phyloP scores from a whole-genome alignment of 2,113 vertebrate genomes.

The Chaetodon trifascialis region DNA sequence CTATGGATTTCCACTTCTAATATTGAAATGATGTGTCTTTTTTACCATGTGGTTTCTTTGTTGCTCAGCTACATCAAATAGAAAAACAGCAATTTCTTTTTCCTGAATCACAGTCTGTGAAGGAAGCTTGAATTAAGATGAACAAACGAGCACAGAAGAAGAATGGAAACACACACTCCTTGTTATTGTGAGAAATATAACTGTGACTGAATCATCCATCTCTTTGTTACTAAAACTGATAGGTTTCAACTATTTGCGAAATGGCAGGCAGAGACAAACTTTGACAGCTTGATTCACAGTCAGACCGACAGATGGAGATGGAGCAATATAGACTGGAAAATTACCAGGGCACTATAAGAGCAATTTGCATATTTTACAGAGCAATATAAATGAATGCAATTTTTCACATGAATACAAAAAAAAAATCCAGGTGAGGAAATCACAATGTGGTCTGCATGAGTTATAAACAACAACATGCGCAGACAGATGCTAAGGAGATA shows the following conservation, averaged over 20 bases:
- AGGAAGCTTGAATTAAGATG: slow-evolving; percentile 20
- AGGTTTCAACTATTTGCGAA: slow-evolving; percentile 41
- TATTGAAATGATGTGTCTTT: slow-evolving; percentile 26
- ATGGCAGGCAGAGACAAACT: slow-evolving; percentile 45
- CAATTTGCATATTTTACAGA: slow-evolving; percentile 55
- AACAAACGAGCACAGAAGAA: neutral
- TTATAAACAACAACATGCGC: slow-evolving; percentile 43
- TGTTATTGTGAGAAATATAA: slow-evolving; percentile 36
- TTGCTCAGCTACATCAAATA: slow-evolving; percentile 14
- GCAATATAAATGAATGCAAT: slow-evolving; percentile 48
- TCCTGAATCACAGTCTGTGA: neutral
- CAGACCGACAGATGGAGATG: slow-evolving; percentile 53
- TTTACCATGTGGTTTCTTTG: slow-evolving; percentile 18
- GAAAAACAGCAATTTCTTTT: slow-evolving; percentile 6
- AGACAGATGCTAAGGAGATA: slow-evolving; percentile 52
- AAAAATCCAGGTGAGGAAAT: slow-evolving; percentile 38
- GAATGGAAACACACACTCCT: slow-evolving; percentile 8
- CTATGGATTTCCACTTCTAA: slow-evolving; percentile 24
- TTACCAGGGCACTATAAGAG: slow-evolving; percentile 38
- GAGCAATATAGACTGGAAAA: slow-evolving; percentile 31
- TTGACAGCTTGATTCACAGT: slow-evolving; percentile 43
- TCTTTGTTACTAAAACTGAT: slow-evolving; percentile 39
- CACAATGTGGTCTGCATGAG: neutral
- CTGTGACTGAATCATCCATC: slow-evolving; percentile 36
- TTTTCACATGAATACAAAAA: slow-evolving; percentile 53